These are phyloP conservation scores for Agonum fuliginosum DNA, from an alignment of 2,888 invertebrate genomes.

Conservation along the genomic window DNA sequence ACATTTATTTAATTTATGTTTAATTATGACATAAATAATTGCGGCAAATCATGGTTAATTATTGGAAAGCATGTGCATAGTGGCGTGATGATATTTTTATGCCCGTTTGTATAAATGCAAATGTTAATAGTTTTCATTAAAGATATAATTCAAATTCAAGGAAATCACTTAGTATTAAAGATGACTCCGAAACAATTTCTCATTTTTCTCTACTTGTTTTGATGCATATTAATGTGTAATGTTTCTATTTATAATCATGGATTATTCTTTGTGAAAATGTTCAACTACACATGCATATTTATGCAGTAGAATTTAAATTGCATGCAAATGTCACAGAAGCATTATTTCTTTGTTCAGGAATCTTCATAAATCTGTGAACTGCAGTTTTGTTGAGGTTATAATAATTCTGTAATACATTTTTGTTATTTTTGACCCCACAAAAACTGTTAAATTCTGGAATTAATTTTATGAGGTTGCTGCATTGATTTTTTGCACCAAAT, in stretches of 20 bases:
- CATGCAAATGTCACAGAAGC: conserved; percentile 40
- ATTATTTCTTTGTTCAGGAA: conserved; percentile 41
- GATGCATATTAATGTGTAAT: conserved; percentile 41
- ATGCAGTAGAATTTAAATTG: conserved; percentile 42
- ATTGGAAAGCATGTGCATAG: conserved; percentile 7
- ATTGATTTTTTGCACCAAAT: conserved; percentile 16
- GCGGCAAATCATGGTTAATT: no score
- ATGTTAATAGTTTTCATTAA: conserved; percentile 6
- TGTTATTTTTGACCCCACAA: conserved; percentile 3
- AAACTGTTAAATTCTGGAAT: conserved; percentile 9
- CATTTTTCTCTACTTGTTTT: conserved; percentile 31
- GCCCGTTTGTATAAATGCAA: background rate
- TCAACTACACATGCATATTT: conserved; percentile 44
- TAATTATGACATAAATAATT: no score
- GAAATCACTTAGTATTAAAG: conserved; percentile 6
- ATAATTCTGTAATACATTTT: conserved; percentile 8
- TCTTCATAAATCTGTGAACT: background rate
- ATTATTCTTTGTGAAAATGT: conserved; percentile 49
- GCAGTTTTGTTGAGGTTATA: conserved; percentile 11
- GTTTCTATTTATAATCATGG: conserved; percentile 47
- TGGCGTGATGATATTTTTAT: background rate
- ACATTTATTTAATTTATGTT: no score
- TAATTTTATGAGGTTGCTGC: background rate
- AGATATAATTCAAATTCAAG: conserved; percentile 23
- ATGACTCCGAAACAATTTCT: conserved; percentile 32